Evolutionary conservation across 2,888 invertebrate species (phyloP).

Genomic region (Synanthedon andrenaeformis): DNA sequence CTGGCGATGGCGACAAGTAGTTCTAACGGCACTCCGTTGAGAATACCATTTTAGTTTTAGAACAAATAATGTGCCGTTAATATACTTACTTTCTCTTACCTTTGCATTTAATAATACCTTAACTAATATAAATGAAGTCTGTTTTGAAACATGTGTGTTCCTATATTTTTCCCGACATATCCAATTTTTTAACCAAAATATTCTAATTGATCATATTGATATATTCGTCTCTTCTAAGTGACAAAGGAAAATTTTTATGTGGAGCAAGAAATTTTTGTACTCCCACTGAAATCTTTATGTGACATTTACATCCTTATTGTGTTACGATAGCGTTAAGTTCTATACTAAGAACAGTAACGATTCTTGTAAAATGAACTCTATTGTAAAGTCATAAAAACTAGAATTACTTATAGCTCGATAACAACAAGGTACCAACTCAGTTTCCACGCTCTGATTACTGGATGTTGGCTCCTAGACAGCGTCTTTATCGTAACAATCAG

Average conservation of each 20-base stretch:
- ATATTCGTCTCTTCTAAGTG: no score
- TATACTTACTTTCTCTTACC: conserved; percentile 33
- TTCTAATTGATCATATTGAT: no score
- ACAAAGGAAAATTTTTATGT: no score
- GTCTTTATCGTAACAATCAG: conserved; percentile 65
- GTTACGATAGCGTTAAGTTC: conserved; percentile 22
- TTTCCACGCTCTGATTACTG: conserved; percentile 70
- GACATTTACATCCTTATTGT: conserved; percentile 22
- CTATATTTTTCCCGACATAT: no score
- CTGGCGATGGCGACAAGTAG: conserved; percentile 54
- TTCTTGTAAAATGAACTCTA: conserved; percentile 21
- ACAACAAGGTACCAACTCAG: conserved; percentile 56
- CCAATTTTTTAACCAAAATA: no score
- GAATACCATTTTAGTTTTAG: conserved; percentile 54
- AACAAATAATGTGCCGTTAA: conserved; percentile 42
- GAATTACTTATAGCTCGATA: conserved; percentile 29
- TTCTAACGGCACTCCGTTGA: conserved; percentile 53
- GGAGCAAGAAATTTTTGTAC: no score
- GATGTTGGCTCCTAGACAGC: conserved; percentile 68
- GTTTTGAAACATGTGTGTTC: not conserved
- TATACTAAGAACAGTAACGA: conserved; percentile 9
- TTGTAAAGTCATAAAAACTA: conserved; percentile 20
- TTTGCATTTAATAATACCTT: conserved; percentile 6
- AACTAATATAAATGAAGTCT: not conserved
- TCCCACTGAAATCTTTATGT: conserved; percentile 12